A percentile compares a stretch with the other conserved stretches of the same genome.
Conservation (phyloP, 2,797 vertebrate genomes). For the Phataginus tricuspis region DNA sequence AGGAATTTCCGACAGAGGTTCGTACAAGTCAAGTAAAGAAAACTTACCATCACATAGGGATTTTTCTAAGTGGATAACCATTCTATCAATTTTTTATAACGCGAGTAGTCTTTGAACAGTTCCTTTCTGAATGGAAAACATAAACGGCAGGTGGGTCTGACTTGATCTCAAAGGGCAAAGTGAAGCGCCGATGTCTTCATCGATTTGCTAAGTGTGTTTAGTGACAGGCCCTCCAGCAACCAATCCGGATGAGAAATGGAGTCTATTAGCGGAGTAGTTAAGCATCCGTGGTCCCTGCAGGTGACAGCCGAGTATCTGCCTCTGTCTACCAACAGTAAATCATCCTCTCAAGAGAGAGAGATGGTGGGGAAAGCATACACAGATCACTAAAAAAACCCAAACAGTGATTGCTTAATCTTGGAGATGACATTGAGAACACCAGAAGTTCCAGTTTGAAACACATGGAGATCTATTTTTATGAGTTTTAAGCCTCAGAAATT, state of each 20-base stretch:
- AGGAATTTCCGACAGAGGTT: background rate
- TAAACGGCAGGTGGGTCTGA: background rate
- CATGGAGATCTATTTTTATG: slow-evolving; percentile 79
- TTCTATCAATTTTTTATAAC: slow-evolving; percentile 1
- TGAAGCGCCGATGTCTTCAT: background rate
- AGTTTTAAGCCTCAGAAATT: slow-evolving; percentile 61
- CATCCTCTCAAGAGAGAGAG: background rate
- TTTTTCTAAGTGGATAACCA: background rate
- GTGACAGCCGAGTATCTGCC: background rate
- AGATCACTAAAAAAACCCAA: background rate
- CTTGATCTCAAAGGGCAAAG: background rate
- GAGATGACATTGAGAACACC: slow-evolving; percentile 32
- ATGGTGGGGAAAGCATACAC: background rate
- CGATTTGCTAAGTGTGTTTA: background rate
- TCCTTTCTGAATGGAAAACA: background rate
- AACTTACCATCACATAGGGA: background rate
- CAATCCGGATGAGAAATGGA: slow-evolving; percentile 53
- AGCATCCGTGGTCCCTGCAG: slow-evolving; percentile 11
- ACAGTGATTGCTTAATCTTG: slow-evolving; percentile 56
- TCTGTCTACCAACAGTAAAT: slow-evolving; percentile 55
- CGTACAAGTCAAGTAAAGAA: background rate
- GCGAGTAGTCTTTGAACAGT: background rate
- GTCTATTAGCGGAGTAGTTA: slow-evolving; percentile 23
- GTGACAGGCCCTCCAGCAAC: slow-evolving; percentile 58
- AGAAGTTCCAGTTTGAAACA: slow-evolving; percentile 47